Evolutionary conservation across 2,113 vertebrate genomes (phyloP).

Genomic region (Ailuropoda melanoleuca): DNA sequence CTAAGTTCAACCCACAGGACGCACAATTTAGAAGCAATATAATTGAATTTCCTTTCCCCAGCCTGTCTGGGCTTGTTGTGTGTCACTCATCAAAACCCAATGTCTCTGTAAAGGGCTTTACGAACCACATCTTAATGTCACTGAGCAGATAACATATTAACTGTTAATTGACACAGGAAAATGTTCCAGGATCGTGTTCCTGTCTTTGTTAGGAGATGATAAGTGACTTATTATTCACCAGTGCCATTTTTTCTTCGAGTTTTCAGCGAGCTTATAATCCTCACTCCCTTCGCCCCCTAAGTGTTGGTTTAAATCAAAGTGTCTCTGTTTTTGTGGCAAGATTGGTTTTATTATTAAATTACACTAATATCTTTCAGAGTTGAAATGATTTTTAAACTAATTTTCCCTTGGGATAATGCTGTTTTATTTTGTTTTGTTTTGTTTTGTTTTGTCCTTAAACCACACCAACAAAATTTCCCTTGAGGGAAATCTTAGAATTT

Average conservation of each 20-base stretch:
- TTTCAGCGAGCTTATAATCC: not conserved
- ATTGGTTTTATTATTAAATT: constrained; percentile 25
- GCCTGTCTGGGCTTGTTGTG: constrained; percentile 31
- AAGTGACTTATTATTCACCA: not conserved
- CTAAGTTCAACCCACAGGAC: constrained; percentile 44
- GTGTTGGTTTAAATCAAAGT: not conserved
- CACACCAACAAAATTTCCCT: constrained; percentile 11
- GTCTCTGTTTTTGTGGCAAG: not conserved
- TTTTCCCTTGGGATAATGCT: not conserved
- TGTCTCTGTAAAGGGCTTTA: constrained; percentile 35
- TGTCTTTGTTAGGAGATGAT: constrained; percentile 55
- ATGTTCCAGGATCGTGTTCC: constrained; percentile 67
- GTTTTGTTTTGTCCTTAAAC: constrained; percentile 1
- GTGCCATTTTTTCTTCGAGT: not conserved
- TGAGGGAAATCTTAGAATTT: not conserved
- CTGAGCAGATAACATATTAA: constrained; percentile 73
- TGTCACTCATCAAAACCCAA: constrained; percentile 72
- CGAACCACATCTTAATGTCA: constrained; percentile 73
- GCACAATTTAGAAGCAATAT: constrained; percentile 28
- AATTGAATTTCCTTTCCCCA: constrained; percentile 37
- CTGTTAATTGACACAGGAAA: constrained; percentile 75
- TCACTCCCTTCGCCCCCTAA: not conserved
- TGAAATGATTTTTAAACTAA: constrained; percentile 38
- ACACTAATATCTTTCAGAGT: constrained; percentile 12
- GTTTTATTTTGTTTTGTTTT: not conserved